phyloP scores from a whole-genome alignment of 2,113 vertebrate genomes.

The Trochalopteron elliotii region DNA sequence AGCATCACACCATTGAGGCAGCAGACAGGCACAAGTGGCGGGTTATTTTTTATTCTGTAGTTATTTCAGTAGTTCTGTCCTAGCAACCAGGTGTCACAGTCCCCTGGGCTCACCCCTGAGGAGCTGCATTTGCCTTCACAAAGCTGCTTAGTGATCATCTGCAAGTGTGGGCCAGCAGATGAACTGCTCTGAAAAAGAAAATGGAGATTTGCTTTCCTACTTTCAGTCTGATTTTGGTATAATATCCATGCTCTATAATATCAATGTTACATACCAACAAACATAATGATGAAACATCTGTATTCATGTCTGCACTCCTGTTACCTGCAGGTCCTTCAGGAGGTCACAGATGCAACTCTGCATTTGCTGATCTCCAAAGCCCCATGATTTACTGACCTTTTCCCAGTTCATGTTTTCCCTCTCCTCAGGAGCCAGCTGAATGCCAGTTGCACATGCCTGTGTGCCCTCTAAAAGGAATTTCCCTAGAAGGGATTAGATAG shows the following conservation, averaged over 20 bases:
- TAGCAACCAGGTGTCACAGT: not conserved
- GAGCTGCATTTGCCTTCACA: not conserved
- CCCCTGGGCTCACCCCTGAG: not conserved
- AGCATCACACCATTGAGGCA: not conserved
- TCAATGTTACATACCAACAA: not conserved
- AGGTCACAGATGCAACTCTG: not conserved
- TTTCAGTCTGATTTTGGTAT: not conserved
- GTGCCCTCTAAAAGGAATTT: not conserved
- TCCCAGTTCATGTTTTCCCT: not conserved
- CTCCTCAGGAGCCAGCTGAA: not conserved
- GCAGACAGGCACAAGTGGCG: not conserved
- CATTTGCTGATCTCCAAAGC: not conserved
- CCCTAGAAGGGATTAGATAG: not conserved
- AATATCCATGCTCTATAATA: not conserved
- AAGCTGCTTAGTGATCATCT: not conserved
- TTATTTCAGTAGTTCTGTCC: not conserved
- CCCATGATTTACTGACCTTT: fast-evolving
- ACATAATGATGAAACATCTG: not conserved
- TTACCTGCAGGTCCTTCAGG: not conserved
- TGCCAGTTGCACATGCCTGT: not conserved
- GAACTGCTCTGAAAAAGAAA: not conserved
- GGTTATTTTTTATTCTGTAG: not conserved
- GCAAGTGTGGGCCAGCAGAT: not conserved
- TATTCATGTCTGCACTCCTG: not conserved
- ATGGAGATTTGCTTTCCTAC: not conserved